These are phyloP conservation scores for Pogonus chalceus DNA, from an alignment of 1,140 invertebrate genomes.

Conservation along the genomic window DNA sequence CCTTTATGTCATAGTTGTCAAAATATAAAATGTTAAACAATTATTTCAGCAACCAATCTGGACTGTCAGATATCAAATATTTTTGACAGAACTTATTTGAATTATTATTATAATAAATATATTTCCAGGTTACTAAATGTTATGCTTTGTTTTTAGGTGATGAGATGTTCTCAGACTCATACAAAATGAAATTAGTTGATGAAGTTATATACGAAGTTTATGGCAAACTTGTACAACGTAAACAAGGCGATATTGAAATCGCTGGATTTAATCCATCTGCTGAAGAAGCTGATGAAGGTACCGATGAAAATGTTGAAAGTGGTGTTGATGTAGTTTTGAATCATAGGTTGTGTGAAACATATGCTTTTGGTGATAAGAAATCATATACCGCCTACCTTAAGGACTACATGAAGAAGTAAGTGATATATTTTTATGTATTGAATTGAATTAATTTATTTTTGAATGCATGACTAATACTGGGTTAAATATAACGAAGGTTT, in stretches of 20 bases:
- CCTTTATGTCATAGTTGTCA: background rate
- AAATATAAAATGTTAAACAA: background rate
- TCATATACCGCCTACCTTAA: conserved; percentile 88
- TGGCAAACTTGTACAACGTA: conserved; percentile 70
- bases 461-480: conserved; percentile 32
- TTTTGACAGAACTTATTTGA: background rate
- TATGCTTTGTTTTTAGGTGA: conserved; percentile 65
- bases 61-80: conserved; percentile 11
- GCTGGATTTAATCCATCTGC: conserved; percentile 88
- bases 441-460: conserved; percentile 4
- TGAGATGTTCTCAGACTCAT: conserved; percentile 97
- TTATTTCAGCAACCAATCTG: too few relatives aligned
- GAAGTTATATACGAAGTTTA: conserved; percentile 93
- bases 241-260: conserved; percentile 67
- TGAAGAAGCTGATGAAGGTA: conserved; percentile 80
- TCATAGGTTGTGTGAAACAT: conserved; percentile 79
- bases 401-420: conserved; percentile 92
- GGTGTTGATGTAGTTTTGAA: conserved; percentile 92
- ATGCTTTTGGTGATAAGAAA: conserved; percentile 77
- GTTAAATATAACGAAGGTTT: conserved; percentile 16
- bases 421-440: conserved; percentile 22
- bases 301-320: conserved; percentile 58
- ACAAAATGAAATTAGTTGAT: conserved; percentile 86
- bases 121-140: conserved; percentile 17
- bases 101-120: conserved; percentile 6